These are phyloP conservation scores for Sebastolobus altivelis DNA, from an alignment of 2,797 vertebrate species.

Conservation along the genomic window DNA sequence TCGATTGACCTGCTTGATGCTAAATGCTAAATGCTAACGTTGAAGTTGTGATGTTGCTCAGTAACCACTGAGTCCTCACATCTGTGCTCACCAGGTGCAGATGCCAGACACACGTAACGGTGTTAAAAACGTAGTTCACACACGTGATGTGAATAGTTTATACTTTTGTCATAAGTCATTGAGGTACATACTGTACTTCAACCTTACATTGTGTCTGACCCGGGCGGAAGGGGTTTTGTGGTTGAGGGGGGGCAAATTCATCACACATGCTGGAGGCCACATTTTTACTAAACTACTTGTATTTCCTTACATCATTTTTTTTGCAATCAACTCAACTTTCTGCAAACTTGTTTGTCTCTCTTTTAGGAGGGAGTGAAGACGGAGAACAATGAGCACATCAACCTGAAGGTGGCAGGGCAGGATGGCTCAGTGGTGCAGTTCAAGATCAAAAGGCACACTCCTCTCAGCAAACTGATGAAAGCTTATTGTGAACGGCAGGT, in stretches of 20 bases:
- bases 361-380: conserved; percentile 91
- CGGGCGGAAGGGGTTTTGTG: fast-evolving
- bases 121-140: neutral
- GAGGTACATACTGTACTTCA: neutral
- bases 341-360: neutral
- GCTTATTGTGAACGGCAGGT: conserved; percentile 95
- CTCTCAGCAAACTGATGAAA: conserved; percentile 95
- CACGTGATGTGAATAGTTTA: no score
- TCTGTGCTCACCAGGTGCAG: neutral
- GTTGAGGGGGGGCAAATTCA: no score
- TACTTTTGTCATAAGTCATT: neutral
- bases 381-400: conserved; percentile 92
- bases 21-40: conserved; percentile 54
- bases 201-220: neutral
- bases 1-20: conserved; percentile 7
- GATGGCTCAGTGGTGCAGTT: conserved; percentile 94
- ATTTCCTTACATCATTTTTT: neutral
- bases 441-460: conserved; percentile 93
- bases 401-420: conserved; percentile 93
- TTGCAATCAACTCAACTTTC: neutral
- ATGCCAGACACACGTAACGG: fast-evolving
- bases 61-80: no score
- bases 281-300: neutral
- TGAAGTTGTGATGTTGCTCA: conserved; percentile 3
- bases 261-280: neutral